Conservation (phyloP, 2,888 invertebrate genomes). For the Philaethria dido region DNA sequence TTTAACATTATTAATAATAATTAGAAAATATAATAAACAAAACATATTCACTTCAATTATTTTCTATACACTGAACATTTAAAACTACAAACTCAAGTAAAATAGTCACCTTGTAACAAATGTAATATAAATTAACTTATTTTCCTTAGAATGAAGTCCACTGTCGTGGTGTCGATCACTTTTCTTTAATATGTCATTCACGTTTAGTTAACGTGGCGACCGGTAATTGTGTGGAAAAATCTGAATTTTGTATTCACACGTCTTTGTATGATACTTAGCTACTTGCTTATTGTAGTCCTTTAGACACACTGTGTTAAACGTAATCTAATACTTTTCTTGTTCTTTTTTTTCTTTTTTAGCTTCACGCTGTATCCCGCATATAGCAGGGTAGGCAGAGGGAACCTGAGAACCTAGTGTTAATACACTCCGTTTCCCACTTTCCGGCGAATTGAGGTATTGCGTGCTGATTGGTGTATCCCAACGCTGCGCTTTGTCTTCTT, state of each 20-base stretch:
- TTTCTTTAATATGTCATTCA: conserved; percentile 1
- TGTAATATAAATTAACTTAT: conserved; percentile 16
- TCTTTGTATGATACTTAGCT: background rate
- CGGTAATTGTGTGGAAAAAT: conserved; percentile 6
- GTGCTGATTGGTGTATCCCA: too few relatives aligned
- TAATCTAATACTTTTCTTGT: too few relatives aligned
- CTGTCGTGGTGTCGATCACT: background rate
- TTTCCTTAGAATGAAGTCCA: background rate
- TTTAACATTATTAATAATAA: background rate
- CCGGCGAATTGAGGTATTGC: too few relatives aligned
- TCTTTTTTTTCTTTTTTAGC: too few relatives aligned
- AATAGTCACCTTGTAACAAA: conserved; percentile 3
- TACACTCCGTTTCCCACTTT: too few relatives aligned
- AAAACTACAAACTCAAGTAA: background rate
- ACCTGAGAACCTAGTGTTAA: too few relatives aligned
- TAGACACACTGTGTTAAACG: too few relatives aligned
- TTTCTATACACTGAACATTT: background rate
- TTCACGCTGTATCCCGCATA: too few relatives aligned
- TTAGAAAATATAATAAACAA: too few relatives aligned
- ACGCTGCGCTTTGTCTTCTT: too few relatives aligned
- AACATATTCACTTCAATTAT: background rate
- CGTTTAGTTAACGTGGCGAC: background rate
- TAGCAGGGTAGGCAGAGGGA: too few relatives aligned
- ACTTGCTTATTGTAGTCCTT: background rate
- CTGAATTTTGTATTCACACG: background rate